Evolutionary conservation across 2,888 invertebrate species (phyloP), one percentile per base, ranked within the genome.

Genomic region (Drosophila recens): DNA sequence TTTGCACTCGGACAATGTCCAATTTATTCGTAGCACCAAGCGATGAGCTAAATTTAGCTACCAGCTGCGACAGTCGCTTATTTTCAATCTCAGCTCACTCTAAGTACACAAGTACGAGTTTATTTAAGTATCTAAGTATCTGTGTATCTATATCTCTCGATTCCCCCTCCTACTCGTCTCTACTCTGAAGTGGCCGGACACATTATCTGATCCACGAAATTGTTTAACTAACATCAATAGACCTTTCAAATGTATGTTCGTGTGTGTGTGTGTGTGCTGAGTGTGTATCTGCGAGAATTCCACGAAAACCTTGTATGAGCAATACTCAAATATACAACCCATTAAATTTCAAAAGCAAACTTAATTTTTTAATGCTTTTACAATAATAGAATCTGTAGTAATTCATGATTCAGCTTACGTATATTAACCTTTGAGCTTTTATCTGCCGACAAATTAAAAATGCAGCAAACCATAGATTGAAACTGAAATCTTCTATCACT

Each of bases 81-180:
- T 61, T 64, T 86, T 57, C 66, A 80, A 86, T 87, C 87, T 72
- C 81, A 64, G 67, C 87, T 86, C 67, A 49, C 17, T 54, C 42
- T 54, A 9, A 34, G 45, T 56, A 56, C 23, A 11, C 33, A 10
- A 33, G 20, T 15, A 33, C 10, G 33, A 27, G 46, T 34, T 10
- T 45, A 30, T 56, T 6, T 57, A 34, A 34, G 49, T 66, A 66
- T 40, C 20, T 56, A 15, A 43, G 54, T 66, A 61, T 46, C 10
- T 63, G 10, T 11, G 38, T 40, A 34, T 42, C 33, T 46, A 51
- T 42, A 36, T 30, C 34, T 42, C 11, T 15, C 11, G 13, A 42
- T 42, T n/a, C 23, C 20, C 42, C 27, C 27, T 20, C 20, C 20
- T 46, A n/a, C 10, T 33, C 15, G 27, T 40, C 40, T 49, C 15